These are phyloP conservation scores for Pammene aurita DNA, from an alignment of 2,888 invertebrate species.

Conservation along the genomic window DNA sequence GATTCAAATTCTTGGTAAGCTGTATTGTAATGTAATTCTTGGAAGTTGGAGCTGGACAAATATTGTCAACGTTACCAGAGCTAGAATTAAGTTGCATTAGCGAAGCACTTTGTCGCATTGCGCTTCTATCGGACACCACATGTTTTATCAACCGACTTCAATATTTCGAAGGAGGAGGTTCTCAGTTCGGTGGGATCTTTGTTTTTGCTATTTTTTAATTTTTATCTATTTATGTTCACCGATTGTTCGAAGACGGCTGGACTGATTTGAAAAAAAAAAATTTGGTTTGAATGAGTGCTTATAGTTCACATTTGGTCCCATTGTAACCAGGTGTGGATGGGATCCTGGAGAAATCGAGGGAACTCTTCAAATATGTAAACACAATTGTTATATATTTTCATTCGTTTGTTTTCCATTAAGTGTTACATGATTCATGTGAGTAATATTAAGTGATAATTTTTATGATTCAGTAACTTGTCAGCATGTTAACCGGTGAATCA, in stretches of 20 bases:
- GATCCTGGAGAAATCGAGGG: too few relatives aligned
- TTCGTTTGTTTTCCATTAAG: neutral
- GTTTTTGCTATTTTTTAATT: too few relatives aligned
- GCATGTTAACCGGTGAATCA: constrained; percentile 15
- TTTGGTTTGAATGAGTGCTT: too few relatives aligned
- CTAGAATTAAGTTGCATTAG: constrained; percentile 11
- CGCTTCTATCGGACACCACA: neutral
- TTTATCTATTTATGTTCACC: too few relatives aligned
- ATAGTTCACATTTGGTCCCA: too few relatives aligned
- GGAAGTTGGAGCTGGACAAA: constrained; percentile 3
- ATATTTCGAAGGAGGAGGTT: too few relatives aligned
- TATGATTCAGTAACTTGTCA: constrained; percentile 11
- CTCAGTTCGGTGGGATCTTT: too few relatives aligned
- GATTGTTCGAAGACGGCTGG: too few relatives aligned
- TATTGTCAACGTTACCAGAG: constrained; percentile 8
- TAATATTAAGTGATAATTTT: constrained; percentile 1
- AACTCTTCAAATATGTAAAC: too few relatives aligned
- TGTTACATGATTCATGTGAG: constrained; percentile 1
- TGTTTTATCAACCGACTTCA: too few relatives aligned
- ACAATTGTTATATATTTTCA: neutral
- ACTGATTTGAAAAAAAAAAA: too few relatives aligned
- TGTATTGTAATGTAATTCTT: constrained; percentile 17
- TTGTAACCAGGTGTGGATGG: too few relatives aligned
- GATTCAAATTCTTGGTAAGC: constrained; percentile 8
- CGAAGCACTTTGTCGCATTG: constrained; percentile 19